Conservation (phyloP, 2,888 invertebrate genomes). For the Orchesella flavescens region DNA sequence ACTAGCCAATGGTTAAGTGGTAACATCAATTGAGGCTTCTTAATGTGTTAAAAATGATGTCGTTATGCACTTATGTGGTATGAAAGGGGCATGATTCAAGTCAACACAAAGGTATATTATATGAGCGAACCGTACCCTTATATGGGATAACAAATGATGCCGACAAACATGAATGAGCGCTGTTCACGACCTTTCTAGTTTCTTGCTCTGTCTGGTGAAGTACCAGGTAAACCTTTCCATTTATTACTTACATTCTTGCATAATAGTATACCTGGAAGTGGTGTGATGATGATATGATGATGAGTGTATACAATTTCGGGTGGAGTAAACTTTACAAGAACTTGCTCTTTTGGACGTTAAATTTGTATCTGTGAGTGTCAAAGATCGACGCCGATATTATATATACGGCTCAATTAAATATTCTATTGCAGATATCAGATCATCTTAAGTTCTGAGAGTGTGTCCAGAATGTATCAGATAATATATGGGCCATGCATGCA, state of each 20-base stretch:
- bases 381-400: neutral
- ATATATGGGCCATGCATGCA: too few species aligned
- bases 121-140: constrained; percentile 59
- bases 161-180: constrained; percentile 67
- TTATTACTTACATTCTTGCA: constrained; percentile 2
- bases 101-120: constrained; percentile 55
- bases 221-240: neutral
- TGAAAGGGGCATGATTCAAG: constrained; percentile 65
- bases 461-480: neutral
- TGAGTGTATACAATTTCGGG: constrained; percentile 4
- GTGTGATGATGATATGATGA: neutral
- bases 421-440: neutral
- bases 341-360: neutral
- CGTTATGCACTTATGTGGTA: constrained; percentile 63
- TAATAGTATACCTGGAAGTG: constrained; percentile 1
- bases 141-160: constrained; percentile 70
- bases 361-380: too few species aligned
- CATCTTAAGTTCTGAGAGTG: neutral
- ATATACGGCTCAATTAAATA: neutral
- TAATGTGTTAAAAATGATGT: constrained; percentile 70
- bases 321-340: neutral
- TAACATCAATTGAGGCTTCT: constrained; percentile 65
- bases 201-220: neutral
- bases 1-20: constrained; percentile 68
- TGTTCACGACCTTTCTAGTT: constrained; percentile 20